Base-by-base conservation (phyloP, 2,888 invertebrate genomes). In the Pemphredon lugubris region DNA sequence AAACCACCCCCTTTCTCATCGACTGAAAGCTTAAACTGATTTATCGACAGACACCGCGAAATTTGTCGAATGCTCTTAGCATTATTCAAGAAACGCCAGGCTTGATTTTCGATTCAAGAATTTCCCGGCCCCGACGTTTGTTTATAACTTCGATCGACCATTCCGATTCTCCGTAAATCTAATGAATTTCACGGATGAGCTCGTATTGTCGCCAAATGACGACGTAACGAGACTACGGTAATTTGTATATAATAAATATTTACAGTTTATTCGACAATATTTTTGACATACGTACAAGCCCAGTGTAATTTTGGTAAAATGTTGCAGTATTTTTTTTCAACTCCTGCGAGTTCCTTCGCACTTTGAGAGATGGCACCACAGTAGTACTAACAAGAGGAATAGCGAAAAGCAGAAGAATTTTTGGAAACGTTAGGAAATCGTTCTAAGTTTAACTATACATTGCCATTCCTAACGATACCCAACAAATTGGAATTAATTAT, bases 41-140 rank as follows among this genome's bases (percentile, higher is more conserved):
- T 86, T 88, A 88, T 88, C 87, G 85, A 83, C 87, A 83, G 84
- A 88, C 84, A 79, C 79, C 73, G 73, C 65, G 77, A 75, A 72
- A 70, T 75, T 77, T 48, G 67, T 53, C 64, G 54, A 60, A 55
- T 51, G 66, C 78, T 57, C 72, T 77, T 72, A 80, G 55, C 67
- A 68, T 72, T 63, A 44, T 63, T 58, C 74, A 63, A 72, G 59
- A 44, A 44, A 34, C 14, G 13, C 42, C 34, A 39, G 48, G 34
- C 54, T 59, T 18, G 21, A 6, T 55, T 60, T 61, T 32, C 37
- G 45, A 21, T 63, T 21, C 21, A 6, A 44, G 45, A 54, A 65
- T 59, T 59, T 55, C 57, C 60, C 54, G 48, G 69, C 69, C 59
- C 48, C 32, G 18, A 26, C 14, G 16, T 4, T 45, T 59, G 69